A percentile compares a stretch with the other conserved stretches of the same genome.
These are phyloP conservation scores for Ganaspis sp. DNA, from an alignment of 1,140 invertebrate genomes.

Conservation along the genomic window DNA sequence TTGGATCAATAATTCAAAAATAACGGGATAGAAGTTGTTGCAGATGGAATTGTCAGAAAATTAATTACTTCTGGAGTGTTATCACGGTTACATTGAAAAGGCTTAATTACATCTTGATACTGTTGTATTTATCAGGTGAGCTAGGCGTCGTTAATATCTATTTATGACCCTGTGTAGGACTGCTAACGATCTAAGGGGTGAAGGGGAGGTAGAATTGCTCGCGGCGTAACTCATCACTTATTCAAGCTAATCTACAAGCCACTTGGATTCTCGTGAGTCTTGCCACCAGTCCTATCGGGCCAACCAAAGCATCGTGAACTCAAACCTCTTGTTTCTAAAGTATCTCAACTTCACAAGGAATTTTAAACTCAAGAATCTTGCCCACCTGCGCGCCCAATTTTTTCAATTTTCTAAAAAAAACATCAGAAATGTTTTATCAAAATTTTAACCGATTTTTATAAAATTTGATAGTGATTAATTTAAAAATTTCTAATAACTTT, in stretches of 20 bases:
- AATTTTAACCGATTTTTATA: too few species aligned
- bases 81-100: background rate
- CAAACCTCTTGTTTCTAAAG: background rate
- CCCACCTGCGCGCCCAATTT: background rate
- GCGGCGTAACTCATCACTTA: constrained; percentile 58
- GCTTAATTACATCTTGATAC: constrained; percentile 19
- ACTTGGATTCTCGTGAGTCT: constrained; percentile 32
- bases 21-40: background rate
- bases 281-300: background rate
- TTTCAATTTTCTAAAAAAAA: too few species aligned
- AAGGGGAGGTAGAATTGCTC: constrained; percentile 48
- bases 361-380: background rate
- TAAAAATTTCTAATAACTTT: too few species aligned
- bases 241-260: constrained; percentile 59
- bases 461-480: too few species aligned
- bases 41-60: background rate
- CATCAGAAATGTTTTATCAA: too few species aligned
- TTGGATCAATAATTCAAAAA: too few species aligned
- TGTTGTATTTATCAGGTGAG: constrained; percentile 11
- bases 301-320: background rate
- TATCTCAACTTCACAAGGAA: background rate
- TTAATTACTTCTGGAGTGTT: constrained; percentile 3
- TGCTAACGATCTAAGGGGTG: constrained; percentile 49
- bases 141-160: constrained; percentile 26
- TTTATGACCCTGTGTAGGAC: constrained; percentile 15